Evolutionary conservation across 2,113 vertebrate genomes (phyloP).

Genomic region (Phyllopteryx taeniolatus): DNA sequence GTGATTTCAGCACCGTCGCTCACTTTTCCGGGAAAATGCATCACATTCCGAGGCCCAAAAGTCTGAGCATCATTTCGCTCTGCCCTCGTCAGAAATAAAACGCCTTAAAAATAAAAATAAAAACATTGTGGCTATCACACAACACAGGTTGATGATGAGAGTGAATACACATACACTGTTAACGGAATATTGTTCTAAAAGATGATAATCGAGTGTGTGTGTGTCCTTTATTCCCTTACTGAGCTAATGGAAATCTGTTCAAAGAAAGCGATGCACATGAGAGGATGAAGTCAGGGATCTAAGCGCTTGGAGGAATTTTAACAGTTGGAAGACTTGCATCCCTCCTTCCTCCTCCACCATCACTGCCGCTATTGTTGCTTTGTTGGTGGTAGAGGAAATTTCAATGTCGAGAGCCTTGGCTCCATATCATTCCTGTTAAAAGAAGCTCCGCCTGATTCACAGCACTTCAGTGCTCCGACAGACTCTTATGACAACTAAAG

Average conservation of each 20-base stretch:
- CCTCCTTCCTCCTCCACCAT: conserved; percentile 40
- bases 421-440: conserved; percentile 50
- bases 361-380: conserved; percentile 33
- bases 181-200: conserved; percentile 44
- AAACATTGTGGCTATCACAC: conserved; percentile 58
- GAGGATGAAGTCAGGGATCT: conserved; percentile 63
- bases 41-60: conserved; percentile 58
- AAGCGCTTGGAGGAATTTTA: conserved; percentile 56
- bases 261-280: conserved; percentile 32
- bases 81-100: conserved; percentile 54
- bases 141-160: conserved; percentile 55
- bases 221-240: conserved; percentile 26
- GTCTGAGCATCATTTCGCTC: conserved; percentile 41
- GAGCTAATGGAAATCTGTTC: conserved; percentile 37
- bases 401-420: conserved; percentile 52
- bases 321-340: conserved; percentile 64
- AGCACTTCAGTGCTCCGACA: conserved; percentile 18
- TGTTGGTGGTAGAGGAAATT: conserved; percentile 47
- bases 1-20: conserved; percentile 30
- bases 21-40: conserved; percentile 29
- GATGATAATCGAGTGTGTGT: conserved; percentile 19
- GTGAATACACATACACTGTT: conserved; percentile 51
- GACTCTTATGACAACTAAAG: conserved; percentile 29
- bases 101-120: conserved; percentile 61
- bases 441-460: conserved; percentile 33